A percentile compares a stretch with the other conserved stretches of the same genome.
Conservation (phyloP, 2,888 invertebrate genomes). For the Dexiosoma caninum region DNA sequence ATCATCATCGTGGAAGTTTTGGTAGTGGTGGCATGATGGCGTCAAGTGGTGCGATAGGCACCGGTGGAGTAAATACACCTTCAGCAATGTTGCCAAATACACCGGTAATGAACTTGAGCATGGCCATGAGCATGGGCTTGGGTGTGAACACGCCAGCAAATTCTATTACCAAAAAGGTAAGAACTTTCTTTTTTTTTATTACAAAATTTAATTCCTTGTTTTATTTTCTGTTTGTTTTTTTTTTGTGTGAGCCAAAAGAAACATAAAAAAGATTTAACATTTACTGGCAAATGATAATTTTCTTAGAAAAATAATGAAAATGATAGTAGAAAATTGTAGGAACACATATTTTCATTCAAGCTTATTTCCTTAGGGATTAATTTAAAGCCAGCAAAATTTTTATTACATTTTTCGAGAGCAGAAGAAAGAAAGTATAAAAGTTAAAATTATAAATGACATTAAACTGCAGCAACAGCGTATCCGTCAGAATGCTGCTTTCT, state of each 20-base stretch:
- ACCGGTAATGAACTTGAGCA: slow-evolving; percentile 75
- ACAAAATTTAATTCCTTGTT: too few relatives aligned
- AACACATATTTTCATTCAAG: too few relatives aligned
- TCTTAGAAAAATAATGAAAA: background rate
- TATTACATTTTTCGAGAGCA: too few relatives aligned
- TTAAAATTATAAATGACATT: too few relatives aligned
- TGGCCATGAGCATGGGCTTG: slow-evolving; percentile 77
- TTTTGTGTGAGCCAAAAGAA: background rate
- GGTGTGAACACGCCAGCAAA: slow-evolving; percentile 70
- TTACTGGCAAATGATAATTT: background rate
- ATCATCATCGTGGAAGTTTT: slow-evolving; percentile 59
- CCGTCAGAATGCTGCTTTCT: too few relatives aligned
- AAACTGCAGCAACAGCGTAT: too few relatives aligned
- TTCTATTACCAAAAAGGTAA: slow-evolving; percentile 74
- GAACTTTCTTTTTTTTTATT: background rate
- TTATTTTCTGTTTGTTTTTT: background rate
- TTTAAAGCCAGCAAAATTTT: too few relatives aligned
- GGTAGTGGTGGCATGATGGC: slow-evolving; percentile 16
- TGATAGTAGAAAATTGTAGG: too few relatives aligned
- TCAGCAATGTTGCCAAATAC: slow-evolving; percentile 69
- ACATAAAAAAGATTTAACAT: too few relatives aligned
- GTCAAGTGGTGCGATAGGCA: background rate
- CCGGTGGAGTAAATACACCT: slow-evolving; percentile 47
- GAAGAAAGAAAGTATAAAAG: too few relatives aligned
- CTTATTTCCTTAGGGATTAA: too few relatives aligned